Evolutionary conservation across 2,113 vertebrate genomes (phyloP).

Genomic region (Prinia subflava): DNA sequence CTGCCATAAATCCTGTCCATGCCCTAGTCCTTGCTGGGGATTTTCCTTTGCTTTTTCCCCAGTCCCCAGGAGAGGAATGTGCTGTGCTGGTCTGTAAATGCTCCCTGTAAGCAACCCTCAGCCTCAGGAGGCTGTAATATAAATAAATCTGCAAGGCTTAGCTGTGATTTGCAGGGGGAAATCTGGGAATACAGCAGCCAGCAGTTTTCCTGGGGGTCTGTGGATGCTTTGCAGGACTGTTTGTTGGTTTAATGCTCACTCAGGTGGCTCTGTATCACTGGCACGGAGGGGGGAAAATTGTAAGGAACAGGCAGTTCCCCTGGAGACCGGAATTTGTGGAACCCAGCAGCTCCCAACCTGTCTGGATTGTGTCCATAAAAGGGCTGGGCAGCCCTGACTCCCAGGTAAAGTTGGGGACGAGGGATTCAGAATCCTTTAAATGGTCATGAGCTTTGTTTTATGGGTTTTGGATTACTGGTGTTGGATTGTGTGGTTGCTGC

Average conservation of each 20-base stretch:
- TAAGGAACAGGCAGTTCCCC: background rate
- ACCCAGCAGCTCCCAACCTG: background rate
- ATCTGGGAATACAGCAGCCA: background rate
- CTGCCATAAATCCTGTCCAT: background rate
- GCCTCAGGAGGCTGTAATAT: background rate
- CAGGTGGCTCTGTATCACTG: background rate
- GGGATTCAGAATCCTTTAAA: background rate
- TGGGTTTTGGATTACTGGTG: background rate
- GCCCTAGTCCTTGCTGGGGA: background rate
- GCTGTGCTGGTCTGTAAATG: background rate
- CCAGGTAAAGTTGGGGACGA: background rate
- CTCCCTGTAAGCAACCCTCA: background rate
- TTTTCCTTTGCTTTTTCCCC: background rate
- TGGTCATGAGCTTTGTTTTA: background rate
- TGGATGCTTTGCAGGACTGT: background rate
- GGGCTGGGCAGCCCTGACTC: background rate
- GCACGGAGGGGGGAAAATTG: fast-evolving
- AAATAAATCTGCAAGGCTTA: background rate
- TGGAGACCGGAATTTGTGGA: background rate
- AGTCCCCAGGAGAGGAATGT: background rate
- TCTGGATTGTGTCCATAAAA: fast-evolving
- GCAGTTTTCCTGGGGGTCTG: background rate
- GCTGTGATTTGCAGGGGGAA: background rate
- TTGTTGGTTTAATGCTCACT: background rate
- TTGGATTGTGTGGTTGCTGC: background rate